Evolutionary conservation across 2,113 vertebrate genomes (phyloP).

Genomic region (Gorsachius goisagi): DNA sequence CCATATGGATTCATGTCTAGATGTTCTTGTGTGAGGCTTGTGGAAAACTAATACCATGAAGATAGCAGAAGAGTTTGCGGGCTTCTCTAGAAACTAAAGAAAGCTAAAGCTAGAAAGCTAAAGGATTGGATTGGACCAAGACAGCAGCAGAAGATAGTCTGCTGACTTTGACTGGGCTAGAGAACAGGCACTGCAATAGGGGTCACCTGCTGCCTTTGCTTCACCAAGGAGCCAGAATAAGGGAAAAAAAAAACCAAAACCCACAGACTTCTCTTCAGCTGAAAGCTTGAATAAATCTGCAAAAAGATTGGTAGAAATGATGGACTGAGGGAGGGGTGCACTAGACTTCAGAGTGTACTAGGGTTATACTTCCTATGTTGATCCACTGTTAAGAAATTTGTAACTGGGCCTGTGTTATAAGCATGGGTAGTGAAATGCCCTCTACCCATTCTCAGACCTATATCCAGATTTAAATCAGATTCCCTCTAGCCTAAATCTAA

Average conservation of each 20-base stretch:
- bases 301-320: not conserved
- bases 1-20: not conserved
- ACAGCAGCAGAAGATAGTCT: not conserved
- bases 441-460: not conserved
- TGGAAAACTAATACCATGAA: not conserved
- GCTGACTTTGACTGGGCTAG: not conserved
- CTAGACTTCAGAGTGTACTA: not conserved
- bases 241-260: not conserved
- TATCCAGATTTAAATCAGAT: not conserved
- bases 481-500: not conserved
- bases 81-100: not conserved
- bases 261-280: not conserved
- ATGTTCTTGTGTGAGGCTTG: not conserved
- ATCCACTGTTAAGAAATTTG: not conserved
- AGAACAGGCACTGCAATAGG: not conserved
- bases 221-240: not conserved
- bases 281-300: not conserved
- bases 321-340: not conserved
- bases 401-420: not conserved
- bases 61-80: not conserved
- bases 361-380: not conserved
- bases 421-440: not conserved
- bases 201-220: not conserved
- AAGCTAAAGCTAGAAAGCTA: not conserved
- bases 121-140: not conserved